Percentiles rank a stretch among this genome's conserved stretches.
These are phyloP conservation scores for Phalacrocorax pelagicus DNA, from an alignment of 2,113 vertebrate species.

Conservation along the genomic window DNA sequence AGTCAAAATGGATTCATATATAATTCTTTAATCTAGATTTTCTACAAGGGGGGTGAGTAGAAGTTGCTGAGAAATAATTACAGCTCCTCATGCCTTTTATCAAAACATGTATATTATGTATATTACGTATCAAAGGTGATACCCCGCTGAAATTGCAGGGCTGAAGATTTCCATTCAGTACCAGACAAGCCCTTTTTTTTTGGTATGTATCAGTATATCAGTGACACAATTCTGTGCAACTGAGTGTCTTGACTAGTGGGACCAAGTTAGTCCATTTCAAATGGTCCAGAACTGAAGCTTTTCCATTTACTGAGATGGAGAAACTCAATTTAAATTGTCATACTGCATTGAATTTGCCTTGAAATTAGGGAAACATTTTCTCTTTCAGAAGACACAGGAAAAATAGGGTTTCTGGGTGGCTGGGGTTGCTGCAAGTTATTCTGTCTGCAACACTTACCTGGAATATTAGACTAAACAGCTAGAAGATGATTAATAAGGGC, in stretches of 20 bases:
- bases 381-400: not conserved
- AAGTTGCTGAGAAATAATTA: not conserved
- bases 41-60: not conserved
- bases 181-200: not conserved
- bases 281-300: not conserved
- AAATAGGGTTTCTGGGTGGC: not conserved
- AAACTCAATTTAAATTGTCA: not conserved
- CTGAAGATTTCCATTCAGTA: not conserved
- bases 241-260: not conserved
- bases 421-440: not conserved
- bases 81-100: not conserved
- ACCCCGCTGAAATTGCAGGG: not conserved
- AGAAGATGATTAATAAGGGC: not conserved
- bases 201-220: no score
- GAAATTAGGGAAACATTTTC: not conserved
- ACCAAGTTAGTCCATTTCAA: not conserved
- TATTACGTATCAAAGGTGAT: not conserved
- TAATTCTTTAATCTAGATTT: not conserved
- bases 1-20: not conserved
- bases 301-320: not conserved
- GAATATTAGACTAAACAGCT: not conserved
- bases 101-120: not conserved
- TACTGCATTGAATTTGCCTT: not conserved
- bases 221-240: not conserved
- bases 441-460: not conserved